Evolutionary conservation across 2,113 vertebrate species (phyloP), one percentile per base, ranked within the genome.

Genomic region (Drymodes brunneopygia): DNA sequence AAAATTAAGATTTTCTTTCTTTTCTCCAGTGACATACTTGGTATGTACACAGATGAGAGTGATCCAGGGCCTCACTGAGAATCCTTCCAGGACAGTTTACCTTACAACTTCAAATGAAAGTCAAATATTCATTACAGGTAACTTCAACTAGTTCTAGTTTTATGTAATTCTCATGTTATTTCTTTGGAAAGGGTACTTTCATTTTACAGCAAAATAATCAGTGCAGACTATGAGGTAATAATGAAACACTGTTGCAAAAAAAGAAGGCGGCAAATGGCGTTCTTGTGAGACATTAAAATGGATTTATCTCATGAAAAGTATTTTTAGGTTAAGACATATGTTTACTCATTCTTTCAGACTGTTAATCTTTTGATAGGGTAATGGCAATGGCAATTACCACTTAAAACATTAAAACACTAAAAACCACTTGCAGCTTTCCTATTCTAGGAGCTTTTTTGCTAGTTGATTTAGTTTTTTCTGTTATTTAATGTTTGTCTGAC

Each of bases 1-100:
- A 94, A 77, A 19, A 7, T n/a, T 4, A 67, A 65, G n/a, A 1
- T 85, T 61, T 77, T 92, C 96, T 58, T 83, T 93, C 97, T 94
- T 78, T n/a, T 33, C 40, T 83, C 23, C 85, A 98, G 98, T 98
- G 97, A 96, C 97, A 4, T 98, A 98, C 95, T 94, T 99, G 83
- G 98, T 99, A 70, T 99, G 99, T 96, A 99, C 99, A 67, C 99
- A 99, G 94, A 99, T 99, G 99, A 98, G 98, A 86, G 98, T 99
- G 86, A 98, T 98, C 86, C 97, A 96, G 48, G 98, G 97, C 69
- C 77, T 94, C 17, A 44, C n/a, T 42, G 98, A 95, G 50, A 88
- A 96, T 85, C 87, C 95, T 38, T 85, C 96, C 90, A 95, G 51
- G 40, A 81, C 94, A 54, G 78, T 97, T 40, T 99, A 99, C 83